Evolutionary conservation across 1,140 invertebrate species (phyloP), one percentile per base, ranked within the genome.

Genomic region (Lasaia peninsularis): DNA sequence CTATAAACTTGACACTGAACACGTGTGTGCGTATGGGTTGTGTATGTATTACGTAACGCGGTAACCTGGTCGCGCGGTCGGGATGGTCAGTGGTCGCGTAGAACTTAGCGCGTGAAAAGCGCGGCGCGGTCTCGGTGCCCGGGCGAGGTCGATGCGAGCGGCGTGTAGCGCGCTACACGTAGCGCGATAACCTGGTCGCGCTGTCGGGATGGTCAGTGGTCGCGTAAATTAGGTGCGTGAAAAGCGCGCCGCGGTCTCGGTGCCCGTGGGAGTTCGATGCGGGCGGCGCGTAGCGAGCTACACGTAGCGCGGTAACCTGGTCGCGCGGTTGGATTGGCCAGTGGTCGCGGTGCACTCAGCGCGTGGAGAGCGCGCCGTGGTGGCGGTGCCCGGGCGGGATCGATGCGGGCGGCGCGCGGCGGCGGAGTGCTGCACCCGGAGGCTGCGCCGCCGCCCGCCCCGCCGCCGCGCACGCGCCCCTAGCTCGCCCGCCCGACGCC

Each of bases 321-420:
- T 52, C 24, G 21, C 24, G 12, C 50, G n/a, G 28, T 52, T 28
- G 50, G 21, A 14, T 8, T 52, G 24, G 21, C 32, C 31, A 31
- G 50, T 44, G 37, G 37, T 44, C 37, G 37, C 37, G 37, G 5
- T 28, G 24, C 5, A 28, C 24, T n/a, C 8, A 28, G 37, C 16
- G 35, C 6, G 35, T 16, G 16, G 14, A 14, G 10, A 14, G 10
- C 34, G 34, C 34, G 34, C 10, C 37, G 37, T 16, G 67, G 68
- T 66, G 57, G 77, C 76, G 71, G 70, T 71, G 67, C 56, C 62
- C 65, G 64, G 67, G 69, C 78, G 76, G 77, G 78, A 81, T 86
- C 82, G 82, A 86, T 86, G 80, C 82, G 82, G 78, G 82, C 82
- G 74, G 82, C 82, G 77, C 74, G 80, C 77, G 78, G 73, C 75